Conservation (phyloP, 2,797 vertebrate species). For the Aselliscus stoliczkanus region DNA sequence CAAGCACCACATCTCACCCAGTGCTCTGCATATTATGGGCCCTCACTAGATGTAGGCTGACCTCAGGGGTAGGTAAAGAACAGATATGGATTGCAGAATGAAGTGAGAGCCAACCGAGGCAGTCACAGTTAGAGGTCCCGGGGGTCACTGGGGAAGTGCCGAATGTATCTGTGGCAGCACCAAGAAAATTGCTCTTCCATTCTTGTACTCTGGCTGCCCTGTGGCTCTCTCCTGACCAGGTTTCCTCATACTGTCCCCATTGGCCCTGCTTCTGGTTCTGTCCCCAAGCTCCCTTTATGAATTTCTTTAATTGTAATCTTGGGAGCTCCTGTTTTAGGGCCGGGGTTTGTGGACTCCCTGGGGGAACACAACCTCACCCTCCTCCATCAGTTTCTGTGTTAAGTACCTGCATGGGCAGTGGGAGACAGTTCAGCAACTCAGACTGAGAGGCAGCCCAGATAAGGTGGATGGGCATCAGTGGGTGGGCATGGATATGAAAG, state of each 20-base stretch:
- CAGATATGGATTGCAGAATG: background rate
- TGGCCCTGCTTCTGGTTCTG: background rate
- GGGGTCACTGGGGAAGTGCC: background rate
- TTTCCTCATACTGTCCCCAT: background rate
- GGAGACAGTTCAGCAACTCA: background rate
- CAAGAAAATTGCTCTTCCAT: background rate
- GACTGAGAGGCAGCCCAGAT: background rate
- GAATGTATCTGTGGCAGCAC: background rate
- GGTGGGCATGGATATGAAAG: too few species aligned
- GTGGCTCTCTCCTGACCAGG: background rate
- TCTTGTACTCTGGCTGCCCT: background rate
- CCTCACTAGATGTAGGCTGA: background rate
- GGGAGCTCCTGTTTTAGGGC: slow-evolving; percentile 33
- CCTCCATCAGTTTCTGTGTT: background rate
- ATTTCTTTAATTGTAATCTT: slow-evolving; percentile 38
- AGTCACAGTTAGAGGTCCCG: background rate
- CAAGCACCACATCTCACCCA: background rate
- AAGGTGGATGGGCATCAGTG: background rate
- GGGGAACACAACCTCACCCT: background rate
- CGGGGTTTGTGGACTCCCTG: background rate
- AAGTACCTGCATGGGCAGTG: background rate
- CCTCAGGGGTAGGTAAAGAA: background rate
- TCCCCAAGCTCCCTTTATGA: background rate
- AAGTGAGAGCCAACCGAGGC: too few species aligned
- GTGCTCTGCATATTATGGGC: background rate